Percentiles rank a stretch among this genome's conserved stretches.
Conservation (phyloP, 2,888 invertebrate species). For the Aphidius colemani region DNA sequence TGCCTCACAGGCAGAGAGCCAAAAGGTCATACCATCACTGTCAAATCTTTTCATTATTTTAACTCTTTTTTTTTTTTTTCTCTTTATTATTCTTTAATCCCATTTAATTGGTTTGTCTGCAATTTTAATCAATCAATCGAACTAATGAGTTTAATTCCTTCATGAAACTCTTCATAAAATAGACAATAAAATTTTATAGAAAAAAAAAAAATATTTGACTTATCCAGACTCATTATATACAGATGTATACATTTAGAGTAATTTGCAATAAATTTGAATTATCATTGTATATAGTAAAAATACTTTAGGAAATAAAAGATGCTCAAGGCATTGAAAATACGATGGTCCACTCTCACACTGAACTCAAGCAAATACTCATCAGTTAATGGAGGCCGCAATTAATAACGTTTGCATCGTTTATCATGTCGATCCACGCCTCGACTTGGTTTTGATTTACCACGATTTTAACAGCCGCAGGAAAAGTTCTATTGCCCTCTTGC, state of each 20-base stretch:
- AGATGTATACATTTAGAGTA: no score
- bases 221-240: neutral
- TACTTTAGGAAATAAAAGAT: neutral
- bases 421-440: constrained; percentile 44
- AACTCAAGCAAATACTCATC: constrained; percentile 39
- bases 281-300: no score
- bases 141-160: neutral
- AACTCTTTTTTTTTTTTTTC: constrained; percentile 4
- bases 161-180: neutral
- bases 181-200: constrained; percentile 1
- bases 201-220: constrained; percentile 11
- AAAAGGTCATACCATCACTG: neutral
- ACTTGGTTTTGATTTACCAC: constrained; percentile 40
- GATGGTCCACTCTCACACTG: neutral
- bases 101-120: neutral
- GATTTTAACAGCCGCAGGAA: constrained; percentile 14
- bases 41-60: neutral
- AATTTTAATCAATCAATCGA: neutral
- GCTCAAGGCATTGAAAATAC: neutral
- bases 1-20: neutral
- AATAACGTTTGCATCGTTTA: constrained; percentile 50
- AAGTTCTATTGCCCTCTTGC: neutral
- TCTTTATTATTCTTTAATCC: neutral
- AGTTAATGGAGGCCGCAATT: constrained; percentile 51
- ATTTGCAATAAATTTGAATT: no score